Base-by-base conservation (phyloP, 2,888 invertebrate genomes). In the Mythimna lalbum region DNA sequence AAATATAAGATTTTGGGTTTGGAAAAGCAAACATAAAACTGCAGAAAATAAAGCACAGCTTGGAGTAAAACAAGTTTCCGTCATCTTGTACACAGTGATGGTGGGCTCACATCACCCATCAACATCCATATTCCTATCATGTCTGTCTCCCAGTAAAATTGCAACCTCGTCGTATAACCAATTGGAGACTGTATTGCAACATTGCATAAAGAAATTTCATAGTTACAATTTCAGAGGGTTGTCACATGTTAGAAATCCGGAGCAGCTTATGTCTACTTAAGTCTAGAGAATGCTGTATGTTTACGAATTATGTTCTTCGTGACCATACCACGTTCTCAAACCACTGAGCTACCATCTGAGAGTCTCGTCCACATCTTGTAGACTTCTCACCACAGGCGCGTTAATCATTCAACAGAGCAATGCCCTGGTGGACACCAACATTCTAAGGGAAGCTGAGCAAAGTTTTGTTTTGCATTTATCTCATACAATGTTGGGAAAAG, bases 241-340 rank as follows among this genome's bases (percentile, higher is more conserved):
- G 80, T 83, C 86, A 90, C 93, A 94, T 91, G 87, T 80, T 87
- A 93, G 93, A 89, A 92, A 90, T 89, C 77, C 74, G 88, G 91
- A 87, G 89, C 88, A 92, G 93, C 93, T 91, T 90, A 92, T 88
- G 89, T 89, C 90, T 93, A 93, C 89, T 90, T 90, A 90, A 93
- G 94, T 94, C 93, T 92, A 93, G 95, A 95, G 95, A 95, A 95
- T 89, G 87, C 90, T 80, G 85, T 93, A 95, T 93, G 94, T 85
- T 87, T 90, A 92, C 90, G 90, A 95, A 90, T 89, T 82, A 17
- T 19, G 69, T 23, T 61, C 39, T 88, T 93, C 91, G 87, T 90
- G 90, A 89, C 82, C 94, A 95, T 93, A 95, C 91, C 87, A 90
- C 85, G 87, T 93, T 94, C 96, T 94, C 95, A 91, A 89, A 86